Percentiles rank a stretch among this genome's conserved stretches.
Conservation (phyloP, 2,113 vertebrate genomes). For the Lophotis ruficrista region DNA sequence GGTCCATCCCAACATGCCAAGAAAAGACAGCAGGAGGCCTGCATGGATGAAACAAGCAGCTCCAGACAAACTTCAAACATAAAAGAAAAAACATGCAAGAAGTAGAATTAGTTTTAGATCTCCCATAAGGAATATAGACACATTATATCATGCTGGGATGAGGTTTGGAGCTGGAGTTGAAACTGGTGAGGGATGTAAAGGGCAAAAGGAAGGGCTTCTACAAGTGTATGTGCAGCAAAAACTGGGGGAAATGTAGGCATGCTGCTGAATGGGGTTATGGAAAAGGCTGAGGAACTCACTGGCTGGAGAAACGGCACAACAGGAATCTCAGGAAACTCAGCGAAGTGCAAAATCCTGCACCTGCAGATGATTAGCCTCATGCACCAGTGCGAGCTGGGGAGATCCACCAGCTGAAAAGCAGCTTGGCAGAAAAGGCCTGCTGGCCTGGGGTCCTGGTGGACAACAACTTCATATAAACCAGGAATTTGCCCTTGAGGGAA, state of each 20-base stretch:
- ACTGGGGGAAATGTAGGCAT: background rate
- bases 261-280: background rate
- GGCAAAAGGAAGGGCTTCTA: background rate
- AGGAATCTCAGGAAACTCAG: background rate
- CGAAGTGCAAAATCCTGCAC: background rate
- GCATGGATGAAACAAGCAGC: background rate
- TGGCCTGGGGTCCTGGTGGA: background rate
- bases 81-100: background rate
- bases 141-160: background rate
- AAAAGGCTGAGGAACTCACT: background rate
- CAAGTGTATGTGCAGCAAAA: background rate
- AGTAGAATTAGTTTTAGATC: background rate
- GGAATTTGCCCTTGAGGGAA: background rate
- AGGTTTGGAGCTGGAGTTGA: background rate
- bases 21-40: background rate
- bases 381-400: background rate
- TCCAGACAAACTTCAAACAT: background rate
- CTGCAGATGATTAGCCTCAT: background rate
- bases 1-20: background rate
- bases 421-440: background rate
- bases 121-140: background rate
- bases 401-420: background rate
- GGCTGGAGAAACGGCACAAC: background rate
- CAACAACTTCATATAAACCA: background rate
- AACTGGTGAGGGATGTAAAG: background rate